Evolutionary conservation across 92 coral and sea anemone species (phyloP).

Genomic region (Heliopora coerulea): DNA sequence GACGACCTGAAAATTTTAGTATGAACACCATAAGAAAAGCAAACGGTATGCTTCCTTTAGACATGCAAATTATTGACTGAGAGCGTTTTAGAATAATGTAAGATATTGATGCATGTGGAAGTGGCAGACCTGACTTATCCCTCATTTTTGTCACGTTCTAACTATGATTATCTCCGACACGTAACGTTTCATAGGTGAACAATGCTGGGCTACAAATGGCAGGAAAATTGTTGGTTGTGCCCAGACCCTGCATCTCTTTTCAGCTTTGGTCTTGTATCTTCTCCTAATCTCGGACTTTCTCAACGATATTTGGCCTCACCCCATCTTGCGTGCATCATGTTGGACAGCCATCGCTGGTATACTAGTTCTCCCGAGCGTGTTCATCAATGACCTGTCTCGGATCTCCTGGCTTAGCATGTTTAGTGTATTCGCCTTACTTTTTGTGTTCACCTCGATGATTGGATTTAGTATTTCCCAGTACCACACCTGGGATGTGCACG

Average conservation of each 20-base stretch:
- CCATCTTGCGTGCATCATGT: slow-evolving; percentile 62
- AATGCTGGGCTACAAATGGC: slow-evolving; percentile 88
- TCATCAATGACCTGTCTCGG: slow-evolving; percentile 83
- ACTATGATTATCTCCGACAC: no score
- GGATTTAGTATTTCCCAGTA: slow-evolving; percentile 88
- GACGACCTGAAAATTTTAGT: no score
- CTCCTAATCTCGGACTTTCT: slow-evolving; percentile 95
- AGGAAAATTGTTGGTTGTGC: slow-evolving; percentile 73
- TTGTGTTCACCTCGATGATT: slow-evolving; percentile 76
- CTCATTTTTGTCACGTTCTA: no score
- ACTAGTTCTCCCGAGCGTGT: slow-evolving; percentile 80
- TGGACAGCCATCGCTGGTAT: slow-evolving; percentile 91
- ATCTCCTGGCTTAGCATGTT: slow-evolving; percentile 98
- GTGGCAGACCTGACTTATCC: no score
- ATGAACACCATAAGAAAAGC: no score
- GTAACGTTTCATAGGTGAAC: no score
- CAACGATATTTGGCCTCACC: slow-evolving; percentile 81
- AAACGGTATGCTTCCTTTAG: no score
- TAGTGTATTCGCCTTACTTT: slow-evolving; percentile 86
- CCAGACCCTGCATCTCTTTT: slow-evolving; percentile 86
- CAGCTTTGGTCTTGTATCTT: slow-evolving; percentile 97
- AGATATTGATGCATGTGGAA: no score
- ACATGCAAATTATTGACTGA: no score
- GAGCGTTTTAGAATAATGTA: no score
- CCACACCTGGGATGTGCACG: slow-evolving; percentile 74